Percentiles rank a stretch among this genome's conserved stretches.
Conservation (phyloP, 2,797 vertebrate genomes). For the Cottoperca gobio region DNA sequence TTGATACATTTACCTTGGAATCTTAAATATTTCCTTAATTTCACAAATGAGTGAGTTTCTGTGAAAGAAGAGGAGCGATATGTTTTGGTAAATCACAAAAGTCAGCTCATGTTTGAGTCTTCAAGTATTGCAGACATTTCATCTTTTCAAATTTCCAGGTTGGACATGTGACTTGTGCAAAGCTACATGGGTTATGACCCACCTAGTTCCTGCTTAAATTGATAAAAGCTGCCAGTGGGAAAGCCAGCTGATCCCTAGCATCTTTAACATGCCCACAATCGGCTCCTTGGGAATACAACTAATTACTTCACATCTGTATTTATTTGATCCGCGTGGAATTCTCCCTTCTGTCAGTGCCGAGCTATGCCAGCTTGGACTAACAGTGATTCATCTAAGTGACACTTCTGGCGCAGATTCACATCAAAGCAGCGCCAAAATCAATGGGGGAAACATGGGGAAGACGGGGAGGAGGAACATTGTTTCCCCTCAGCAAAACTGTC, state of each 20-base stretch:
- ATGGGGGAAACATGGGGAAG: conserved; percentile 85
- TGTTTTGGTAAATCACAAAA: conserved; percentile 24
- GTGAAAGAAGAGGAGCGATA: conserved; percentile 1
- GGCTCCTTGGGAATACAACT: conserved; percentile 94
- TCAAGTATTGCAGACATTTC: conserved; percentile 31
- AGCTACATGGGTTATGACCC: conserved; percentile 90
- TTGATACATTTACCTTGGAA: not conserved
- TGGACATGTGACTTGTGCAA: conserved; percentile 88
- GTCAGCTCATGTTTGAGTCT: conserved; percentile 4
- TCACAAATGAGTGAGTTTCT: not conserved
- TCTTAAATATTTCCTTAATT: not conserved
- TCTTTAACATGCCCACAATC: conserved; percentile 91
- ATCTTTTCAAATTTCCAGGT: conserved; percentile 75
- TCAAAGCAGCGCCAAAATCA: conserved; percentile 88
- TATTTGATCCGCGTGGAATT: conserved; percentile 96
- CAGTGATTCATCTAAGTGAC: conserved; percentile 94
- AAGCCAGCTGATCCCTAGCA: conserved; percentile 90
- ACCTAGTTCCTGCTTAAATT: conserved; percentile 91
- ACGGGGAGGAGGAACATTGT: conserved; percentile 52
- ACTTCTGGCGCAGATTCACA: conserved; percentile 90
- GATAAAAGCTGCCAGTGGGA: conserved; percentile 92
- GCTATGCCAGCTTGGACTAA: conserved; percentile 91
- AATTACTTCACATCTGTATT: conserved; percentile 99
- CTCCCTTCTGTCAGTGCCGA: conserved; percentile 92
- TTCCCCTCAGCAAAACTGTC: conserved; percentile 75